These are phyloP conservation scores for Rissa tridactyla DNA, from an alignment of 2,113 vertebrate genomes.

Conservation along the genomic window DNA sequence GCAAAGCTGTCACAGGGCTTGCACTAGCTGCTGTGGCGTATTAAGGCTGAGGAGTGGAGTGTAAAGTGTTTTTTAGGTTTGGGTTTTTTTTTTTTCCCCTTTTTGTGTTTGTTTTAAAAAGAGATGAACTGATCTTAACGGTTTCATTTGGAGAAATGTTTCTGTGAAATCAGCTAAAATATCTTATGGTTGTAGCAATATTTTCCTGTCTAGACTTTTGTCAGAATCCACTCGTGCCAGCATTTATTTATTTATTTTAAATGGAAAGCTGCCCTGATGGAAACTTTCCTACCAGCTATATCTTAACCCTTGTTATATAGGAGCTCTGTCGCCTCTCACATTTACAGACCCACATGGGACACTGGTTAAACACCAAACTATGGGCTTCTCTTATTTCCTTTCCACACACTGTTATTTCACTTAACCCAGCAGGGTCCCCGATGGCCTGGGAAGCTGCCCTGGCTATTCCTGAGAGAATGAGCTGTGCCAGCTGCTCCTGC, in stretches of 20 bases:
- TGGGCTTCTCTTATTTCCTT: neutral
- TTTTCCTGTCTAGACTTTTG: slow-evolving; percentile 57
- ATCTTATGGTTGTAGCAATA: neutral
- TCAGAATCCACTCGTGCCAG: neutral
- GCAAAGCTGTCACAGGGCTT: neutral
- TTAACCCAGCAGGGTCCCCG: neutral
- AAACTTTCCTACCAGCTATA: neutral
- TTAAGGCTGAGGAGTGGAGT: neutral
- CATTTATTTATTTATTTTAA: slow-evolving; percentile 44
- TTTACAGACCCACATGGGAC: neutral
- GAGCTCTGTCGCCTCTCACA: neutral
- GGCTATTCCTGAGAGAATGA: neutral
- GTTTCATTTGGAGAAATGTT: neutral
- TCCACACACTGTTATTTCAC: neutral
- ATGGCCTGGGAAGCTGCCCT: neutral
- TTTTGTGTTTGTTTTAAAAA: neutral
- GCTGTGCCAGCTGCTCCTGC: neutral
- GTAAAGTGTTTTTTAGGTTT: neutral
- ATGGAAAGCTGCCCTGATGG: neutral
- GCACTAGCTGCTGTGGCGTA: neutral
- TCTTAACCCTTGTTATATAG: neutral
- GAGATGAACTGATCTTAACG: neutral
- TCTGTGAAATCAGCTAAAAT: slow-evolving; percentile 15
- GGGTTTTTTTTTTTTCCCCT: neutral
- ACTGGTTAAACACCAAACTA: neutral